These are phyloP conservation scores for Menidia beryllina DNA, from an alignment of 2,113 vertebrate genomes.

Conservation along the genomic window DNA sequence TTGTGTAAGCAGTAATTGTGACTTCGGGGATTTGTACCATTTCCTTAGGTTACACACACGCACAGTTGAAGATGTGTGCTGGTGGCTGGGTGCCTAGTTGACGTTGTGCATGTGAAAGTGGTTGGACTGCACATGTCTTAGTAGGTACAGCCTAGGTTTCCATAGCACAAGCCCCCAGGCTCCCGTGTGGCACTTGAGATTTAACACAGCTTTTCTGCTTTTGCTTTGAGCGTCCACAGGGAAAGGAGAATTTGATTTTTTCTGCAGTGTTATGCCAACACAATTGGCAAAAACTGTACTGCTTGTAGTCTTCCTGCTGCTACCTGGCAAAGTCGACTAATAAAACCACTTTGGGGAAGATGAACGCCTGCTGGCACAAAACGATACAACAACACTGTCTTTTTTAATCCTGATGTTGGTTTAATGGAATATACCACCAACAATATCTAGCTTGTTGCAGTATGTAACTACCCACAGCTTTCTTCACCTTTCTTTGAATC, in stretches of 20 bases:
- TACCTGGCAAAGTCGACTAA: constrained; percentile 3
- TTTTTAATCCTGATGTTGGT: constrained; percentile 1
- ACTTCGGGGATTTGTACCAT: constrained; percentile 21
- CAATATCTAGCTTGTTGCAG: constrained; percentile 2
- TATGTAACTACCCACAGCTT: background rate
- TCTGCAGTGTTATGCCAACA: constrained; percentile 6
- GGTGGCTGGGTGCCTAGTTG: constrained; percentile 38
- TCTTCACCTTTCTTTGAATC: background rate
- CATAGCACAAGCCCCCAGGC: constrained; percentile 49
- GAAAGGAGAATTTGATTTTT: constrained; percentile 25
- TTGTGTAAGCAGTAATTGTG: constrained; percentile 24
- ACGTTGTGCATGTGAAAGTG: constrained; percentile 16
- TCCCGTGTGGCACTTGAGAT: constrained; percentile 49
- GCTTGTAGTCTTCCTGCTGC: constrained; percentile 10
- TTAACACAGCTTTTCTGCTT: constrained; percentile 27
- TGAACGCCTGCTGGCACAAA: background rate
- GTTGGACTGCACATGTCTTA: constrained; percentile 46
- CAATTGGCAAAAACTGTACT: constrained; percentile 4
- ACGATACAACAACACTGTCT: background rate
- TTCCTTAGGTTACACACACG: constrained; percentile 14
- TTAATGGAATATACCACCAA: background rate
- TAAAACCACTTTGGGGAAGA: constrained; percentile 12
- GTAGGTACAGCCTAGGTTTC: constrained; percentile 38
- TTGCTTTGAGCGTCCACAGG: constrained; percentile 33
- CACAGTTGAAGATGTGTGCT: constrained; percentile 14